Evolutionary conservation across 2,888 invertebrate species (phyloP), one percentile per base, ranked within the genome.

Genomic region (Drosophila falleni): DNA sequence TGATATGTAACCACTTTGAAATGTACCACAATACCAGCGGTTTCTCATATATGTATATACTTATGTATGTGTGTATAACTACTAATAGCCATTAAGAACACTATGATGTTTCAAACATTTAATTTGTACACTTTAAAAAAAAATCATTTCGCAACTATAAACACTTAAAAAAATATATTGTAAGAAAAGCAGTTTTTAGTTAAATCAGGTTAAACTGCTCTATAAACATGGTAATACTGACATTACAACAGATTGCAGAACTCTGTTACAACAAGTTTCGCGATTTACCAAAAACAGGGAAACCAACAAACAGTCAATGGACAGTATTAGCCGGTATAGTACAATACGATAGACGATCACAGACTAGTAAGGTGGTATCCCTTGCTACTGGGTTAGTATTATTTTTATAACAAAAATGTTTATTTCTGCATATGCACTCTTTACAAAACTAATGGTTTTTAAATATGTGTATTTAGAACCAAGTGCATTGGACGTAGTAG

Each of bases 401-500:
- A 33, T 33, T 16, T 1, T 3, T n/a, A 42, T 42, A 15, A 13
- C 5, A 39, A 3, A 23, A 16, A n/a, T 41, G 6, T 3, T 15
- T 26, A 13, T 16, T 9, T 9, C 10, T 26, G 26, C 5, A 5
- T 26, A 26, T 31, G 31, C 0, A 46, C 6, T 8, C 51, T 15
- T 13, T 13, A n/a, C 1, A 19, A 3, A 3, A 23, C n/a, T 41
- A 33, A 15, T 61, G 8, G 3, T 35, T 5, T 9, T 26, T 33
- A 1, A 6, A 29, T 46, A 61, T 55, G n/a, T 19, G 97, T 3
- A 29, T 29, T 29, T 29, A 98, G 98, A 0, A 96, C 98, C 0
- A 98, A 98, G 93, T 98, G 98, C 92, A 94, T 98, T 73, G 98
- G 98, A 1, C 93, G 94, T 62, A 92, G 93, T 3, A 95, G 95